These are phyloP conservation scores for Pemphredon lugubris DNA, from an alignment of 2,888 invertebrate species.

Conservation along the genomic window DNA sequence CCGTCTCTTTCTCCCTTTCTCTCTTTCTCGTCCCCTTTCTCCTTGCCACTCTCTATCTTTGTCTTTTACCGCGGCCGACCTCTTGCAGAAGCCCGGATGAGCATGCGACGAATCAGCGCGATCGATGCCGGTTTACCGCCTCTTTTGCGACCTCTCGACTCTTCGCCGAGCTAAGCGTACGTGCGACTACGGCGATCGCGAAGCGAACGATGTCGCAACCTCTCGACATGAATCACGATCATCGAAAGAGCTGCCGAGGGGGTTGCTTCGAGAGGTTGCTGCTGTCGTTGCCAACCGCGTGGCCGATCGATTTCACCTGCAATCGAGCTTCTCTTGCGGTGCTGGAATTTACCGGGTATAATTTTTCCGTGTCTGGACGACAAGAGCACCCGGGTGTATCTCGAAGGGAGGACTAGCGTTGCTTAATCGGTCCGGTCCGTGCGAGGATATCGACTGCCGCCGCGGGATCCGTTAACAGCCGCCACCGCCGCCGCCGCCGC, in stretches of 20 bases:
- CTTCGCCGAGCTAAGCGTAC: constrained; percentile 13
- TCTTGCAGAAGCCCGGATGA: constrained; percentile 65
- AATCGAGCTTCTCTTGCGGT: no score
- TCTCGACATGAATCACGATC: constrained; percentile 45
- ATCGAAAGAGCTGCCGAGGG: constrained; percentile 4
- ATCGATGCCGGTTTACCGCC: constrained; percentile 67
- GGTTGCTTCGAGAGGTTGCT: background rate
- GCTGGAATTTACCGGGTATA: background rate
- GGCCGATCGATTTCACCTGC: no score
- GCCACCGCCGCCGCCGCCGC: constrained; percentile 75
- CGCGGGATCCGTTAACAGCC: constrained; percentile 69
- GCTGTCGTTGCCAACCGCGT: constrained; percentile 19
- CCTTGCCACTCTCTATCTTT: constrained; percentile 37
- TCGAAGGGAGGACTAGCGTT: constrained; percentile 30
- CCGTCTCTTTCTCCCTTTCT: constrained; percentile 12
- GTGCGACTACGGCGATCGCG: constrained; percentile 38
- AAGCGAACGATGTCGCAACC: constrained; percentile 36
- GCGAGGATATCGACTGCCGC: constrained; percentile 76
- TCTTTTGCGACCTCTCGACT: constrained; percentile 59
- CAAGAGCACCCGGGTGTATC: background rate
- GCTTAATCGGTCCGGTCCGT: constrained; percentile 64
- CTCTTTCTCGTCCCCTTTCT: constrained; percentile 41
- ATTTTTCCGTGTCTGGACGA: background rate
- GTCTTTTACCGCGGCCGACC: constrained; percentile 47
- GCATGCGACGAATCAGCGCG: constrained; percentile 65